These are phyloP conservation scores for Montipora sp. DNA, from an alignment of 64 coral and sea anemone species.

Conservation along the genomic window DNA sequence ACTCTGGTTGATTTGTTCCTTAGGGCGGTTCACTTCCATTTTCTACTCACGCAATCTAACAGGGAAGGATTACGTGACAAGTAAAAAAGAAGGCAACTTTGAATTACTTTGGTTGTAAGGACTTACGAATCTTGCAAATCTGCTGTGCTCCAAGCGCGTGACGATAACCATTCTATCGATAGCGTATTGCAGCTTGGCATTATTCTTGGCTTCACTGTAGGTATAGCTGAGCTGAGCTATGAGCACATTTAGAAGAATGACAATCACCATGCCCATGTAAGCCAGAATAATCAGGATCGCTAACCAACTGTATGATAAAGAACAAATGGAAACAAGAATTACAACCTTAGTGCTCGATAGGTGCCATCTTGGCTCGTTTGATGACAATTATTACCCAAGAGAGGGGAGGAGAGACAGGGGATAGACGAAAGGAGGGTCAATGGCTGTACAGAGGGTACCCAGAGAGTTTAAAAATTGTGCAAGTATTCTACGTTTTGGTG, in stretches of 20 bases:
- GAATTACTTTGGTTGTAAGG: background rate
- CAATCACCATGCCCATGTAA: conserved; percentile 97
- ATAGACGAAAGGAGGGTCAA: too few species aligned
- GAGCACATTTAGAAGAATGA: conserved; percentile 91
- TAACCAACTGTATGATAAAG: conserved; percentile 63
- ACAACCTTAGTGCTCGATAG: too few species aligned
- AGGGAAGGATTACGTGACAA: background rate
- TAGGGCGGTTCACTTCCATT: background rate
- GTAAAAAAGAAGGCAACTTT: background rate
- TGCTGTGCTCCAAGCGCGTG: conserved; percentile 84
- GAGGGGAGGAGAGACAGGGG: too few species aligned
- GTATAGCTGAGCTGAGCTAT: conserved; percentile 96
- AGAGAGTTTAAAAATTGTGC: background rate
- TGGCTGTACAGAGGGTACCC: too few species aligned
- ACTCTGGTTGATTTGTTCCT: background rate
- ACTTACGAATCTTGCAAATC: conserved; percentile 89
- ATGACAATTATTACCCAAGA: too few species aligned
- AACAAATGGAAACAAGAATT: background rate
- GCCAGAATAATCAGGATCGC: conserved; percentile 77
- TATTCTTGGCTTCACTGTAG: conserved; percentile 89
- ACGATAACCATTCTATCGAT: conserved; percentile 87
- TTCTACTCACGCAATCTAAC: background rate
- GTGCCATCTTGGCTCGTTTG: too few species aligned
- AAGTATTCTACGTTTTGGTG: background rate
- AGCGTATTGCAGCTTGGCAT: conserved; percentile 88